Conservation (phyloP, 2,113 vertebrate genomes). For the Motacilla alba region DNA sequence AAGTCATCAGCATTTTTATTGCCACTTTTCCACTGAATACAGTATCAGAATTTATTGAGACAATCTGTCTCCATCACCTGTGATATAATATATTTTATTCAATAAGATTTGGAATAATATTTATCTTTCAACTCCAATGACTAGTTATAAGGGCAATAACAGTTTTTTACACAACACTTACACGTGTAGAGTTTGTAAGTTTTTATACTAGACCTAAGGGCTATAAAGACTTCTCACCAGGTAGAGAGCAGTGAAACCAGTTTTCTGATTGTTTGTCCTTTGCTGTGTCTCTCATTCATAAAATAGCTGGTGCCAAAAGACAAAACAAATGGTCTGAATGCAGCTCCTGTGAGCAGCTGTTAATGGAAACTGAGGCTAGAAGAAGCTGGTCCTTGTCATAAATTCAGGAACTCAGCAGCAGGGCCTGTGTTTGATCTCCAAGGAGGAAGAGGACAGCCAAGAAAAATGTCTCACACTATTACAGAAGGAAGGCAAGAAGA, state of each 20-base stretch:
- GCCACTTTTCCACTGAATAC: slow-evolving; percentile 77
- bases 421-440: background rate
- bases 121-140: slow-evolving; percentile 79
- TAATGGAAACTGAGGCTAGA: slow-evolving; percentile 27
- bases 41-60: slow-evolving; percentile 84
- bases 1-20: slow-evolving; percentile 84
- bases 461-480: background rate
- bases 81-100: slow-evolving; percentile 84
- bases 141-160: slow-evolving; percentile 69
- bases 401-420: background rate
- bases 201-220: slow-evolving; percentile 57
- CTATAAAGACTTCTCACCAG: background rate
- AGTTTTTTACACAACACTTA: slow-evolving; percentile 66
- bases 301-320: background rate
- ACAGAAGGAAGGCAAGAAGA: background rate
- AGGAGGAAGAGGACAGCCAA: background rate
- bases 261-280: background rate
- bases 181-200: slow-evolving; percentile 53
- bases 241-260: background rate
- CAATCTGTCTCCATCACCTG: slow-evolving; percentile 83
- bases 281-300: background rate
- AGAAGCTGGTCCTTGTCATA: background rate
- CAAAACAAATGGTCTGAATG: background rate
- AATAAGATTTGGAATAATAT: slow-evolving; percentile 82
- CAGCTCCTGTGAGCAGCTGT: background rate